Evolutionary conservation across 2,797 vertebrate genomes (phyloP), one percentile per base, ranked within the genome.

Genomic region (Catharus ustulatus): DNA sequence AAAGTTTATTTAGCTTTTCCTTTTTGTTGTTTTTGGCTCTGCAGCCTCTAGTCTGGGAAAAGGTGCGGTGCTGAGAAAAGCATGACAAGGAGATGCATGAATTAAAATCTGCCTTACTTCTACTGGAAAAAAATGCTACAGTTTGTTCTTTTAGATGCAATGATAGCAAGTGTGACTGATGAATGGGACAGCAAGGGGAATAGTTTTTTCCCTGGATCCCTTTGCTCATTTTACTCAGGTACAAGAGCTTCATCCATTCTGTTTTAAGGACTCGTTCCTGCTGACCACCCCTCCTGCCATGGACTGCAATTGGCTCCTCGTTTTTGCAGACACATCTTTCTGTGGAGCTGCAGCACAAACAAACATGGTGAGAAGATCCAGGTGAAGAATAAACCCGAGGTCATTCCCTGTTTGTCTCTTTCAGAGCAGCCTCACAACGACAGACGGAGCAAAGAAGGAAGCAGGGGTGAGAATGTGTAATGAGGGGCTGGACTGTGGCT

Each of bases 171-270:
- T 49, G 24, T 58, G n/a, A 42, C 5, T 62, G 36, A 68, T 48
- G 1, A 1, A 8, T 46, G 38, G 24, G 4, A 36, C 38, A 68
- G 34, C 9, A 63, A 30, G 43, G 11, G 45, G 18, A 76, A 19
- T 7, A 13, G 3, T 20, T 64, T 62, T 61, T 48, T 36, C 22
- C 12, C 43, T 67, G 57, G 4, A 45, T 76, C 13, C 26, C 5
- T 14, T n/a, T 42, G 38, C 43, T 73, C 0, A 0, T 1, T 0
- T 69, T 69, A 13, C 16, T 68, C 32, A 11, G 20, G 24, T 73
- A 6, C 23, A 72, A 45, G 46, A 62, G 21, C 6, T 32, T 78
- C 61, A 61, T 54, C 40, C 21, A 1, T 59, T 52, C 5, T 55
- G 45, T 74, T 76, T 63, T 20, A 64, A 79, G 43, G 59, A 30